Evolutionary conservation across 1,140 invertebrate genomes (phyloP).

Genomic region (Harpegnathos saltator): DNA sequence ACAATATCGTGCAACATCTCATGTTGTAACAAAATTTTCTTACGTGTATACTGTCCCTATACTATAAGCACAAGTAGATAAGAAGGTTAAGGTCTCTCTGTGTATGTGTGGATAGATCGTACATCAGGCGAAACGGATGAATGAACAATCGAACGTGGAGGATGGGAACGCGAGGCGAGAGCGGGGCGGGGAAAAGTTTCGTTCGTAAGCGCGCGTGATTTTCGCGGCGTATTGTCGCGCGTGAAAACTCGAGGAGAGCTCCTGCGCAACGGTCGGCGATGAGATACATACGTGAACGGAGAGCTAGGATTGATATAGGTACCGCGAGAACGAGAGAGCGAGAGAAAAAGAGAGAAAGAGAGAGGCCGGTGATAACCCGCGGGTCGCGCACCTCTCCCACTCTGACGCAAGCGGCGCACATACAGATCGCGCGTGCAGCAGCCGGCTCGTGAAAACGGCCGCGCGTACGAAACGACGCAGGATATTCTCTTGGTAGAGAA

Average conservation of each 20-base stretch:
- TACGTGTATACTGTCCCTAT: too few relatives aligned
- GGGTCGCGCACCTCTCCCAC: slow-evolving; percentile 80
- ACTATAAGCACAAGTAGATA: too few relatives aligned
- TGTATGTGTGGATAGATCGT: too few relatives aligned
- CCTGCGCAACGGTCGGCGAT: slow-evolving; percentile 67
- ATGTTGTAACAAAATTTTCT: too few relatives aligned
- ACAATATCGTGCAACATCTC: too few relatives aligned
- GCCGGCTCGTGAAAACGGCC: slow-evolving; percentile 39
- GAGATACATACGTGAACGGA: slow-evolving; percentile 75
- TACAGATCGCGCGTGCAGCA: slow-evolving; percentile 50
- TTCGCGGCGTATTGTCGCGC: slow-evolving; percentile 49
- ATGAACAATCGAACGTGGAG: too few relatives aligned
- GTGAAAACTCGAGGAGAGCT: slow-evolving; percentile 59
- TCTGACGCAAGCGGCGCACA: slow-evolving; percentile 62
- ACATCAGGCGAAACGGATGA: too few relatives aligned
- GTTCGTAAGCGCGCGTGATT: neutral
- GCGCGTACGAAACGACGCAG: slow-evolving; percentile 25
- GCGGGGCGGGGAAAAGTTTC: too few relatives aligned
- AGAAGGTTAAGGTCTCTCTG: too few relatives aligned
- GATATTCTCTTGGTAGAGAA: slow-evolving; percentile 28
- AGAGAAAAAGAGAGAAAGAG: too few relatives aligned
- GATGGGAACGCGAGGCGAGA: too few relatives aligned
- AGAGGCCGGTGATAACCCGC: slow-evolving; percentile 80
- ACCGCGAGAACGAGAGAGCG: too few relatives aligned
- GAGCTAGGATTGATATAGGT: slow-evolving; percentile 82